Evolutionary conservation across 2,888 invertebrate species (phyloP), one percentile per base, ranked within the genome.

Genomic region (Timema podura): DNA sequence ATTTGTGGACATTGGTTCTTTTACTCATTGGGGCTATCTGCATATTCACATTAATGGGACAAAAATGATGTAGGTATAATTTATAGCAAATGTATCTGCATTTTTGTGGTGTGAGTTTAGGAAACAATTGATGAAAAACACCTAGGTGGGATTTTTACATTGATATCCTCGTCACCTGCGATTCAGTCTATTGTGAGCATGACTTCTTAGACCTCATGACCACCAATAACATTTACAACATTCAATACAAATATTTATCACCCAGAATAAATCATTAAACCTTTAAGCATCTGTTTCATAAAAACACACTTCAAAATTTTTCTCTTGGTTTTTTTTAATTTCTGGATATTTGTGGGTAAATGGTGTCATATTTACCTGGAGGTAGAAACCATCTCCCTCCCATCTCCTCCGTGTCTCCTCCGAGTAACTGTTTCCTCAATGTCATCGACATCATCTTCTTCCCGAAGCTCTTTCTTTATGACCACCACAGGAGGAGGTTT

Each of bases 401-500:
- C 92, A 77, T 92, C 92, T 11, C 92, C 92, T 81, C 86, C 78
- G 83, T 86, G 79, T 78, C 86, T 78, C 83, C 86, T 79, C 78
- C 87, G 45, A 69, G 65, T 15, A 51, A 64, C 66, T 65, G 61
- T 64, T 61, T 72, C 74, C 13, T 74, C 72, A 71, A 71, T 74
- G 48, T 75, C 72, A 9, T 76, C 74, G 67, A 79, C 76, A 72
- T 82, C 84, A 76, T 92, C 92, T 75, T 95, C 94, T 77, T 93
- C 93, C 72, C 93, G 87, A 76, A 95, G 86, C 79, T 95, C 94
- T 72, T 82, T 82, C 76, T 96, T 96, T 77, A 96, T 90, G 72
- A 96, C 95, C 61, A 96, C 95, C 45, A 95, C 95, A 48, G 95
- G 95, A 71, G 95, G 95, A 71, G 93, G 91, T 79, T 94, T 94